Base-by-base conservation (phyloP, 2,888 invertebrate genomes). In the Serripes groenlandicus region DNA sequence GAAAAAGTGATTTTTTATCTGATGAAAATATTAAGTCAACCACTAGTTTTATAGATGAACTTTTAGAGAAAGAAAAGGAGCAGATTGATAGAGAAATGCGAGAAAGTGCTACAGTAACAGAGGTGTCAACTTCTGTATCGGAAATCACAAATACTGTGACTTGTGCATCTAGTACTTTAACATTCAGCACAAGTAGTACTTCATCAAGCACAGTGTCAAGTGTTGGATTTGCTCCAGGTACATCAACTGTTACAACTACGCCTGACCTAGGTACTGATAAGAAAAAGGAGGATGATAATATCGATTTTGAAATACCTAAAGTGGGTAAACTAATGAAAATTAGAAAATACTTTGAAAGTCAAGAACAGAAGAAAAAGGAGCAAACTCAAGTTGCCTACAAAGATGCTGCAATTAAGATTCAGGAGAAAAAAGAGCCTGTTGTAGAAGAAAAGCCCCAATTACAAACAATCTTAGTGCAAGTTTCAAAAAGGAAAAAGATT, bases 281-380 rank as follows among this genome's bases (percentile, higher is more conserved):
- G 26, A 75, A 75, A 56, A 81, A 81, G 58, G 75, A 81, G 23
- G 85, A 85, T 64, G 85, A 85, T 58, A 77, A 58, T 26, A 75
- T 76, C 64, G 81, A 85, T 34, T 80, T 80, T 79, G 83, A 86
- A 62, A 86, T 86, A 64, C 83, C 86, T 52, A 81, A 78, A 70
- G 86, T 86, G 58, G 86, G 86, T 15, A 86, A 86, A 56, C 52
- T 86, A 28, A 86, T 83, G 83, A 86, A 86, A 62, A 86, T 86
- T n/a, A 83, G 82, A 58, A 86, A 86, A 56, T 86, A 86, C 54
- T 79, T 83, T 75, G 71, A 86, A 35, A 81, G 69, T 72, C 81
- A 83, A 28, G 85, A 85, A 62, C 81, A 81, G 70, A 81, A 83
- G 64, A 75, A 83, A 28, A 86, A 86, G 52, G 83, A 86, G 69